phyloP scores from a whole-genome alignment of 1,140 invertebrate genomes.

The Pseudomyrmex concolor region DNA sequence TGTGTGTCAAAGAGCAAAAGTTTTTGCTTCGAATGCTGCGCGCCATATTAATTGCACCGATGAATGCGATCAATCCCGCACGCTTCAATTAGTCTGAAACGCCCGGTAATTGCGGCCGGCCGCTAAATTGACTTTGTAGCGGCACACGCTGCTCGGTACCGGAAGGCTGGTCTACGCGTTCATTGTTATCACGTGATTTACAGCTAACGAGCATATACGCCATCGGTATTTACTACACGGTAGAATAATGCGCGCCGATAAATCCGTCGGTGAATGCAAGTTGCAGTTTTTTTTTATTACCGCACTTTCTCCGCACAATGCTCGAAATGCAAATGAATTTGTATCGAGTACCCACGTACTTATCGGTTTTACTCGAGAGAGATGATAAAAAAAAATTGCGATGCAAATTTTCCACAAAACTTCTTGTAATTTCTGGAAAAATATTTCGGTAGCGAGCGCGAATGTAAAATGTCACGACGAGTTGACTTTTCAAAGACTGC shows the following conservation, averaged over 20 bases:
- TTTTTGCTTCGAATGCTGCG: conserved; percentile 26
- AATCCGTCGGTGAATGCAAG: not conserved
- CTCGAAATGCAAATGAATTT: not conserved
- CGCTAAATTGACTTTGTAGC: conserved; percentile 26
- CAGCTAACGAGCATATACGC: conserved; percentile 19
- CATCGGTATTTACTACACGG: conserved; percentile 52
- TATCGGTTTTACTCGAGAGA: too few relatives aligned
- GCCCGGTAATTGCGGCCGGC: conserved; percentile 31
- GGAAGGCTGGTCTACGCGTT: conserved; percentile 38
- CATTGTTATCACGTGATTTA: conserved; percentile 48
- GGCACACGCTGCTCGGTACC: conserved; percentile 17
- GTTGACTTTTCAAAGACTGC: not conserved
- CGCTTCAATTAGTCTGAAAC: conserved; percentile 52
- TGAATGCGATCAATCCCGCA: conserved; percentile 25
- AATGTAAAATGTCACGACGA: not conserved
- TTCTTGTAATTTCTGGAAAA: not conserved
- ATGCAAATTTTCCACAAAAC: not conserved
- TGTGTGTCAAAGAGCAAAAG: not conserved
- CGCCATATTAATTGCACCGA: conserved; percentile 36
- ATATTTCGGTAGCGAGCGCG: not conserved
- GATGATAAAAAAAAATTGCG: too few relatives aligned
- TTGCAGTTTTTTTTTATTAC: not conserved
- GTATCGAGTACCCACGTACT: too few relatives aligned
- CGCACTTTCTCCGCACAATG: not conserved
- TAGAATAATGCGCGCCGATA: conserved; percentile 35